These are phyloP conservation scores for Cervus canadensis DNA, from an alignment of 2,113 vertebrate species.

Conservation along the genomic window DNA sequence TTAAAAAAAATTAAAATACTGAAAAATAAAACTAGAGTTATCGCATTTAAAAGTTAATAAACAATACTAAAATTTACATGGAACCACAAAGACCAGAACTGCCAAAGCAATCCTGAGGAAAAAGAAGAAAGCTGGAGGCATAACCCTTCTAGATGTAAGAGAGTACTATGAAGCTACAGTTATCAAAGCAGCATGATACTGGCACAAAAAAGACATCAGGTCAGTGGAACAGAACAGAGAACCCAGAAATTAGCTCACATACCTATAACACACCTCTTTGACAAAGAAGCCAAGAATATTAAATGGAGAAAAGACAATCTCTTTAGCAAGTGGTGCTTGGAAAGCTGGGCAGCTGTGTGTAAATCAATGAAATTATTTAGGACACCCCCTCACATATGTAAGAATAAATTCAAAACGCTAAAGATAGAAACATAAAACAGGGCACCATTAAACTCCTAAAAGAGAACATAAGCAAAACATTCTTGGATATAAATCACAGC, in stretches of 20 bases:
- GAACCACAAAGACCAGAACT: background rate
- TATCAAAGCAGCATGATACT: background rate
- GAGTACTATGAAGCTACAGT: background rate
- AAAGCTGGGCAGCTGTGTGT: background rate
- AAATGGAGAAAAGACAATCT: background rate
- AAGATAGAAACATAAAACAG: background rate
- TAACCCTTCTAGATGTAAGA: background rate
- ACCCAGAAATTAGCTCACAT: background rate
- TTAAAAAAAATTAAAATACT: conserved; percentile 58
- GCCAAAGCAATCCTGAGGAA: background rate
- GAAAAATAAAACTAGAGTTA: conserved; percentile 42
- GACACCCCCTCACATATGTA: background rate
- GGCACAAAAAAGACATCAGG: background rate
- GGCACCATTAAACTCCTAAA: background rate
- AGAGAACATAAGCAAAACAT: background rate
- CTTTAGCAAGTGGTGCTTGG: background rate
- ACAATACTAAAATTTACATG: background rate
- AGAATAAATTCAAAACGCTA: background rate
- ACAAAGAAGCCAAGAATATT: background rate
- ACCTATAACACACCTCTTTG: background rate
- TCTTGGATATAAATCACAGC: background rate
- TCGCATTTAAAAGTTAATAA: background rate
- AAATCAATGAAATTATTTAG: background rate
- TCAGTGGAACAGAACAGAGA: background rate
- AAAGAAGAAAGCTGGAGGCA: background rate